Conservation (phyloP, 2,888 invertebrate genomes). For the Ceratothoa steindachneri region DNA sequence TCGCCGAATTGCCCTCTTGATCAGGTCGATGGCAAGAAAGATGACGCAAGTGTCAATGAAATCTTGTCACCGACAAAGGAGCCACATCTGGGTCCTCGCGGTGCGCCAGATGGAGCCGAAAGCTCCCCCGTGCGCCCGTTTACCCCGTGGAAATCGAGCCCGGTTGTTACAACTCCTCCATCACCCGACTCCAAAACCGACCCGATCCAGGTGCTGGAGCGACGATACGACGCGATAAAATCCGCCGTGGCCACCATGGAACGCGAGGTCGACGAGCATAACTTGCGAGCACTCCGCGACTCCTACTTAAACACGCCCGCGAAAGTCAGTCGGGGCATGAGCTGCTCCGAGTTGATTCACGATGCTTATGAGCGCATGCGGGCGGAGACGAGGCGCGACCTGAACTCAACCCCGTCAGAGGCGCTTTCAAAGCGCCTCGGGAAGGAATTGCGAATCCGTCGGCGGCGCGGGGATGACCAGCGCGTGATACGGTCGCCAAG, state of each 20-base stretch:
- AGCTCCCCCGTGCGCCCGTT: conserved; percentile 18
- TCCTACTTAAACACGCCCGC: conserved; percentile 21
- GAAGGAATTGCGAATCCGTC: conserved; percentile 65
- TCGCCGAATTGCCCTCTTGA: too few relatives aligned
- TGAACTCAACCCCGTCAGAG: conserved; percentile 54
- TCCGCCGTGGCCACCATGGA: conserved; percentile 29
- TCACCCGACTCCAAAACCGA: neutral
- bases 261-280: conserved; percentile 25
- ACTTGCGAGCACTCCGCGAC: conserved; percentile 28
- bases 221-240: conserved; percentile 39
- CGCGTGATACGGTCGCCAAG: conserved; percentile 74
- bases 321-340: conserved; percentile 22
- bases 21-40: too few relatives aligned
- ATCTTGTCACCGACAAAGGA: too few relatives aligned
- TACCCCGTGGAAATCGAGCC: neutral
- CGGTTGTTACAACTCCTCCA: neutral
- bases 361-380: conserved; percentile 43
- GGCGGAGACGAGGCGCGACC: conserved; percentile 26
- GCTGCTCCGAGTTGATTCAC: conserved; percentile 39
- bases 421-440: conserved; percentile 67
- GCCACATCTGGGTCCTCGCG: too few relatives aligned
- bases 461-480: conserved; percentile 64
- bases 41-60: too few relatives aligned
- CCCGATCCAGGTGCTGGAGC: conserved; percentile 16
- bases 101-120: conserved; percentile 41